Evolutionary conservation across 2,888 invertebrate species (phyloP).

Genomic region (Ommatoiulus sabulosus): DNA sequence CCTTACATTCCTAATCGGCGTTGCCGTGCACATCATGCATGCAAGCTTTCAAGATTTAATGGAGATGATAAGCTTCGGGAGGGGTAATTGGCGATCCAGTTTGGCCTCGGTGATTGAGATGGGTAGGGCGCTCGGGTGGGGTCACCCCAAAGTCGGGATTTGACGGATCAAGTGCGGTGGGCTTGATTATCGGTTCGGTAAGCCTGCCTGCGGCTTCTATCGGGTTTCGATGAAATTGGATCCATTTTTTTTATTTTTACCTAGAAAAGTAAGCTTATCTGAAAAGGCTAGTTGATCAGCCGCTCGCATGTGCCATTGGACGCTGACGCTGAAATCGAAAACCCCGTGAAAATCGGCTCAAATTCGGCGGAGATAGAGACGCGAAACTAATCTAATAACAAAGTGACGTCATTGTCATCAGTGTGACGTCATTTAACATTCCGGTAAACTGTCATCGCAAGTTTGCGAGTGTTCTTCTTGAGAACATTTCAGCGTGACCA

Average conservation of each 20-base stretch:
- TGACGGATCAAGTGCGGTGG: neutral
- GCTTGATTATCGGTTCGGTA: neutral
- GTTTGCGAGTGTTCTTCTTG: no score
- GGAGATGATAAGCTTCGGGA: constrained; percentile 19
- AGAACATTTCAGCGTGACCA: no score
- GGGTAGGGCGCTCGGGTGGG: constrained; percentile 19
- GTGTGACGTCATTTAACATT: neutral
- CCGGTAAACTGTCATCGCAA: no score
- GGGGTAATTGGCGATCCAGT: neutral
- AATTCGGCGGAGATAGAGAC: neutral
- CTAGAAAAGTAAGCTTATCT: no score
- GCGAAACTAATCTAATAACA: neutral
- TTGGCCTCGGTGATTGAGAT: neutral
- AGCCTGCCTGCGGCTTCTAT: neutral
- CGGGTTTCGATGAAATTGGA: neutral
- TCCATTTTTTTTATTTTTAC: neutral
- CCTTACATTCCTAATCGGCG: neutral
- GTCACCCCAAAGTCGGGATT: neutral
- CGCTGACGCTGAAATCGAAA: neutral
- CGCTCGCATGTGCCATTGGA: neutral
- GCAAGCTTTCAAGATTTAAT: constrained; percentile 19
- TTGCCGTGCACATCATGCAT: neutral
- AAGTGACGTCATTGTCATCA: no score
- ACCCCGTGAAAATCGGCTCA: neutral
- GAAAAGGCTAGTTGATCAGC: no score